phyloP scores from a whole-genome alignment of 2,113 vertebrate species.

The Spea bombifrons region DNA sequence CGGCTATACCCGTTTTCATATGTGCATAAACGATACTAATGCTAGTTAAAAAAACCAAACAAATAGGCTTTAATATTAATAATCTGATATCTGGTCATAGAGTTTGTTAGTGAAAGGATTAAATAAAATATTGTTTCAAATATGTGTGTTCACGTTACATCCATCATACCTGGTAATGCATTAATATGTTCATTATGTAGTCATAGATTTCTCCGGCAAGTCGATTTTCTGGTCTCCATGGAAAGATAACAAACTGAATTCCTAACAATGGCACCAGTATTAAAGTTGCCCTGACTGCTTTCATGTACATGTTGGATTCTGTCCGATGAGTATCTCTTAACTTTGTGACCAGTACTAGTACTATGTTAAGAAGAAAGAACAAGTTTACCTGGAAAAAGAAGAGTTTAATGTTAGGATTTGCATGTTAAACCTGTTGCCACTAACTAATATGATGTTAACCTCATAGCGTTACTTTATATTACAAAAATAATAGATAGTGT shows the following conservation, averaged over 20 bases:
- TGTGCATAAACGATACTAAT: no score
- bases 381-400: slow-evolving; percentile 83
- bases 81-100: no score
- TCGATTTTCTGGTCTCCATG: slow-evolving; percentile 91
- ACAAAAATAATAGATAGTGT: no score
- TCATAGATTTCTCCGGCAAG: slow-evolving; percentile 90
- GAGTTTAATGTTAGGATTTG: neutral
- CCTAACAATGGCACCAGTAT: slow-evolving; percentile 93
- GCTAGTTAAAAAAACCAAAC: no score
- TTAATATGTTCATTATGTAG: slow-evolving; percentile 93
- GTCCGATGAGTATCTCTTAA: slow-evolving; percentile 84
- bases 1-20: no score
- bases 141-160: neutral
- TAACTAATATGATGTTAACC: no score
- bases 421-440: slow-evolving; percentile 24
- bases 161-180: slow-evolving; percentile 89
- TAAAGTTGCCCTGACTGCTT: slow-evolving; percentile 91
- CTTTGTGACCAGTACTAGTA: slow-evolving; percentile 91
- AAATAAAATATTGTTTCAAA: neutral
- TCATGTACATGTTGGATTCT: slow-evolving; percentile 96
- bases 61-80: no score
- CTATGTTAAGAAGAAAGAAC: slow-evolving; percentile 95
- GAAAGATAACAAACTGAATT: slow-evolving; percentile 93
- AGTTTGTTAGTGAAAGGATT: neutral
- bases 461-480: no score